Percentiles rank a stretch among this genome's conserved stretches.
phyloP scores from a whole-genome alignment of 2,888 invertebrate species.

The Plutella xylostella region DNA sequence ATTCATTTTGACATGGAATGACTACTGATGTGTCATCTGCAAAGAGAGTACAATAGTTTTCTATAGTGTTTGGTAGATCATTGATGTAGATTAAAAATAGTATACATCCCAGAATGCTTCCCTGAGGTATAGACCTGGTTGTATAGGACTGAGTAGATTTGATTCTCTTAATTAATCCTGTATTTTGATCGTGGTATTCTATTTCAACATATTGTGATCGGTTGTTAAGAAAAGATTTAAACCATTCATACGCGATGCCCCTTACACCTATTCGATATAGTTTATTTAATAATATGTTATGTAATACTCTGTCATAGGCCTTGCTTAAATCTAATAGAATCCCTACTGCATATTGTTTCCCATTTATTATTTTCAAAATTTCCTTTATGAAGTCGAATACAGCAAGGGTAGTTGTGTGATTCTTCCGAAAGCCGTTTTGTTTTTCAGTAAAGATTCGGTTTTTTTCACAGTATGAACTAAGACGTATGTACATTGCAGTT shows the following conservation, averaged over 20 bases:
- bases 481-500: slow-evolving; percentile 11
- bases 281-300: slow-evolving; percentile 11
- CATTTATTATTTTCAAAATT: not conserved
- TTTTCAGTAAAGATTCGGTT: slow-evolving; percentile 12
- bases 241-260: slow-evolving; percentile 10
- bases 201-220: not conserved
- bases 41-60: too few species aligned
- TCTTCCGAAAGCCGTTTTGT: slow-evolving; percentile 15
- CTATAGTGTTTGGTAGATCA: too few species aligned
- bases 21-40: too few species aligned
- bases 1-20: too few species aligned
- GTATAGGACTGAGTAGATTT: too few species aligned
- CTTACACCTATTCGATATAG: slow-evolving; percentile 11
- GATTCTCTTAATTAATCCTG: too few species aligned
- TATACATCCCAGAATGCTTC: too few species aligned
- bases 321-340: not conserved
- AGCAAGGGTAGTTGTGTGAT: slow-evolving; percentile 11
- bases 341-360: not conserved
- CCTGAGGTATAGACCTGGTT: too few species aligned
- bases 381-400: slow-evolving; percentile 2
- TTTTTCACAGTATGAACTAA: slow-evolving; percentile 15
- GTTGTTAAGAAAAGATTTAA: slow-evolving; percentile 8
- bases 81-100: too few species aligned
- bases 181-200: too few species aligned
- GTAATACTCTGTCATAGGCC: slow-evolving; percentile 6